Percentiles rank a stretch among this genome's conserved stretches.
These are phyloP conservation scores for Mechanitis mazaeus DNA, from an alignment of 2,888 invertebrate species.

Conservation along the genomic window DNA sequence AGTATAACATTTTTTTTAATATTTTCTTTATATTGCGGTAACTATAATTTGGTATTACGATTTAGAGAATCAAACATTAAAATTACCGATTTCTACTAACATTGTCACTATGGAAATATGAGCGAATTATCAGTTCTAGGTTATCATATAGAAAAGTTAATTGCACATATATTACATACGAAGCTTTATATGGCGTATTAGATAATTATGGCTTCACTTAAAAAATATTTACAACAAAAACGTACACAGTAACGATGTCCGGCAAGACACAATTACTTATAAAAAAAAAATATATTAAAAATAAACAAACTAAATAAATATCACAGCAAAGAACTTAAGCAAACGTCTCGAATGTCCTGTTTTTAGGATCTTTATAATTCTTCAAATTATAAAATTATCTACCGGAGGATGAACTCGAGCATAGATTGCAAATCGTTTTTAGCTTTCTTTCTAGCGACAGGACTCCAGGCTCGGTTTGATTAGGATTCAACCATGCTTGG, in stretches of 20 bases:
- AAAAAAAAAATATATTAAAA: conserved; percentile 39
- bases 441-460: conserved; percentile 6
- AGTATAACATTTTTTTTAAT: conserved; percentile 10
- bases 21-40: conserved; percentile 30
- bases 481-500: conserved; percentile 44
- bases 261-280: conserved; percentile 48
- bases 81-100: neutral
- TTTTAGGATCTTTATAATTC: conserved; percentile 1
- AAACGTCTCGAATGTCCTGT: conserved; percentile 30
- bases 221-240: conserved; percentile 54
- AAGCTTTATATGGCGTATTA: conserved; percentile 28
- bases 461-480: conserved; percentile 18
- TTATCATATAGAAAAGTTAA: neutral
- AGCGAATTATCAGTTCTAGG: neutral
- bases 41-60: conserved; percentile 35
- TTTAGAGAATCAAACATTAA: conserved; percentile 8
- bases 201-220: conserved; percentile 39
- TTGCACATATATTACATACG: conserved; percentile 9
- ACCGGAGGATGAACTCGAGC: conserved; percentile 38
- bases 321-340: conserved; percentile 67
- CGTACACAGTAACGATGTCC: conserved; percentile 42
- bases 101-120: neutral
- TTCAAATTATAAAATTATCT: conserved; percentile 23
- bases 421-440: conserved; percentile 14
- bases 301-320: conserved; percentile 63